Evolutionary conservation across 2,888 invertebrate genomes (phyloP), one percentile per base, ranked within the genome.

Genomic region (Polydrusus cervinus): DNA sequence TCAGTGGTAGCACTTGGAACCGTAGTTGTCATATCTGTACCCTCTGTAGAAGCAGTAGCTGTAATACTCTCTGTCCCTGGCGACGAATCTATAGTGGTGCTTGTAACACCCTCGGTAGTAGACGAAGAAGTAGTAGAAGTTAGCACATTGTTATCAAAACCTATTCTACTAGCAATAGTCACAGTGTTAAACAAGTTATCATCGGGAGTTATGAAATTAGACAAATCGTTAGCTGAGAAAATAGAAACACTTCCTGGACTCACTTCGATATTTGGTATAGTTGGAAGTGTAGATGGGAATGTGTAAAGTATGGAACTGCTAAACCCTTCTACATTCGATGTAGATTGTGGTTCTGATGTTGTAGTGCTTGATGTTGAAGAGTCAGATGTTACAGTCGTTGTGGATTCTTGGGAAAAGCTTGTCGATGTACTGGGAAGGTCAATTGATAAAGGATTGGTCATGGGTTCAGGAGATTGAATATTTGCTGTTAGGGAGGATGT

Each of bases 181-280:
- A 89, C 88, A 80, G 90, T 88, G 78, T 89, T 84, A 82, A 87
- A 88, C 72, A 86, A 85, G 88, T 89, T 89, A 87, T 90, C 89
- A 84, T 88, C 88, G 78, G 87, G 87, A 83, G 90, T 86, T 86
- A 87, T 88, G 64, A 80, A 78, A 80, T 85, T 86, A 81, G 82
- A 83, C 53, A 85, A 64, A 81, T 86, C 87, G 77, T 87, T 87
- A 82, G 86, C 86, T 49, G 86, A 86, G 79, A 83, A 85, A 60
- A 87, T 79, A 57, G 83, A 83, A 64, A 87, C 86, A 78, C 85
- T 86, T 71, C 82, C 85, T 40, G 86, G 85, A 85, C 86, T 86
- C 83, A 87, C 86, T 85, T 86, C 82, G 73, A 87, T 85, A 66
- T 81, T 84, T 38, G 81, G 71, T 18, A 84, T 64, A 60, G 82